phyloP scores from a whole-genome alignment of 2,888 invertebrate species.

The Pardosa pseudoannulata region DNA sequence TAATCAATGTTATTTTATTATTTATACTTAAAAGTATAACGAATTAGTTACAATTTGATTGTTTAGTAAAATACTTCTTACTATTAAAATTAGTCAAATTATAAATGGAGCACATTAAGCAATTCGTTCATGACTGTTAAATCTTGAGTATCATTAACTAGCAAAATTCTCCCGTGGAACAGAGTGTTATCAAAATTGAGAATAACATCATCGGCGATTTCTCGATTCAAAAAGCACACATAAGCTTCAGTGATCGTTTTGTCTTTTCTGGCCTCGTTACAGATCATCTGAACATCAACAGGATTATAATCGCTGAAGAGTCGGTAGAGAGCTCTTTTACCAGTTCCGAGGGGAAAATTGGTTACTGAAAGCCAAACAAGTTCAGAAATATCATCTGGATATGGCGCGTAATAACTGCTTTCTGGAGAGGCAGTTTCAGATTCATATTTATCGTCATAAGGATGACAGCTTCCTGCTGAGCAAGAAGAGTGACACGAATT shows the following conservation, averaged over 20 bases:
- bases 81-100: too few relatives aligned
- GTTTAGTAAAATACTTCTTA: too few relatives aligned
- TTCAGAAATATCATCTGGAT: neutral
- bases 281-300: slow-evolving; percentile 15
- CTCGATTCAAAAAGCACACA: slow-evolving; percentile 23
- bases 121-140: slow-evolving; percentile 12
- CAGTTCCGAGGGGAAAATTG: slow-evolving; percentile 44
- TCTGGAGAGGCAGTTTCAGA: neutral
- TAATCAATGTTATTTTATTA: too few relatives aligned
- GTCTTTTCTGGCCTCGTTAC: slow-evolving; percentile 25
- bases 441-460: neutral
- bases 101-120: neutral
- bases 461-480: neutral
- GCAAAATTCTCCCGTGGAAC: slow-evolving; percentile 16
- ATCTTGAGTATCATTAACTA: slow-evolving; percentile 46
- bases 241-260: slow-evolving; percentile 42
- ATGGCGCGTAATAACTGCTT: neutral
- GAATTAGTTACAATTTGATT: too few relatives aligned
- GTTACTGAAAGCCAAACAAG: slow-evolving; percentile 29
- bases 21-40: too few relatives aligned
- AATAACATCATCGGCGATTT: slow-evolving; percentile 42
- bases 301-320: slow-evolving; percentile 54
- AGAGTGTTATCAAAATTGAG: slow-evolving; percentile 52
- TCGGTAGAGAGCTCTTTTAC: slow-evolving; percentile 13
- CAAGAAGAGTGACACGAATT: neutral